phyloP scores from a whole-genome alignment of 2,888 invertebrate genomes.

The Reticulitermes lucifugus region DNA sequence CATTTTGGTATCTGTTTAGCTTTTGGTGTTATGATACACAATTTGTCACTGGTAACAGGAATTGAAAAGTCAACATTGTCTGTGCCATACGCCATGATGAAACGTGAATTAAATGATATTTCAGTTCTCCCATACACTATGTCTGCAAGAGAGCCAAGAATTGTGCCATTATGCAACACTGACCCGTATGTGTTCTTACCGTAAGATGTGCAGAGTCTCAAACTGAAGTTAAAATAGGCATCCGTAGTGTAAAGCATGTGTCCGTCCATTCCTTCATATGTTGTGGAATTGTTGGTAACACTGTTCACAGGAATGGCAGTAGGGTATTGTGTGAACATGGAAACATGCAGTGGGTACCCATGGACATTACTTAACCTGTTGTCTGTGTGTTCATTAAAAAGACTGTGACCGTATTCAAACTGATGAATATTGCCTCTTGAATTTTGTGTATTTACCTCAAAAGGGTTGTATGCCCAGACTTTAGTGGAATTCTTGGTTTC shows the following conservation, averaged over 20 bases:
- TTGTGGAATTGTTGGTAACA: background rate
- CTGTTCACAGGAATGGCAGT: constrained; percentile 55
- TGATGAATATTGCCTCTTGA: constrained; percentile 11
- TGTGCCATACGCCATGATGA: constrained; percentile 60
- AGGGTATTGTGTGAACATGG: constrained; percentile 58
- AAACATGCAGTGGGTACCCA: constrained; percentile 60
- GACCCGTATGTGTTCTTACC: constrained; percentile 53
- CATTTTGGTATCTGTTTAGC: constrained; percentile 63
- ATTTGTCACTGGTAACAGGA: constrained; percentile 60
- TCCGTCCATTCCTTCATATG: constrained; percentile 60
- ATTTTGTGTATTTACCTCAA: background rate
- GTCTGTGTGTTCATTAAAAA: background rate
- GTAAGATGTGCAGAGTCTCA: constrained; percentile 56
- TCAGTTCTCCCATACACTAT: constrained; percentile 60
- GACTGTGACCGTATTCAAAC: background rate
- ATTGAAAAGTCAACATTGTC: constrained; percentile 61
- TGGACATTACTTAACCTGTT: constrained; percentile 56
- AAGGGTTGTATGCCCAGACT: constrained; percentile 30
- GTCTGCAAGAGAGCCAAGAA: constrained; percentile 60
- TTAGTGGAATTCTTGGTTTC: background rate
- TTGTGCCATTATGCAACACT: background rate
- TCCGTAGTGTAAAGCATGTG: constrained; percentile 60
- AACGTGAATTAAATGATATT: constrained; percentile 63
- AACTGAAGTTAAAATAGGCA: constrained; percentile 60
- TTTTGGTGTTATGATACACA: constrained; percentile 64